Percentiles rank a stretch among this genome's conserved stretches.
Evolutionary conservation across 2,797 vertebrate genomes (phyloP).

Genomic region (Ara ararauna): DNA sequence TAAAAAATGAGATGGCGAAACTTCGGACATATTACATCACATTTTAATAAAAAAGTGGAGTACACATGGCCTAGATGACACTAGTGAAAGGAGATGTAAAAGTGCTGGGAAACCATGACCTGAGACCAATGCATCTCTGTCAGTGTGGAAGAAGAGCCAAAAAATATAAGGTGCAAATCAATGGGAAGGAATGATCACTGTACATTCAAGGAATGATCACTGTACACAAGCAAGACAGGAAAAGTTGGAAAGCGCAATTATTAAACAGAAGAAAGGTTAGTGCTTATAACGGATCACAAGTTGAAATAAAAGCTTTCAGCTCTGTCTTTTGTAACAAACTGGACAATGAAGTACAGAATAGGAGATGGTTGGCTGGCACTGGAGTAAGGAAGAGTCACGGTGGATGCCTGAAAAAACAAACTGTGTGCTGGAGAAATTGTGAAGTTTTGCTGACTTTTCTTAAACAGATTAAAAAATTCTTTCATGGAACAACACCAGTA

Average conservation of each 20-base stretch:
- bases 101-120: background rate
- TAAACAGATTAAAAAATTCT: background rate
- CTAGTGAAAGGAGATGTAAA: background rate
- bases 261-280: background rate
- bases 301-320: background rate
- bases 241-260: background rate
- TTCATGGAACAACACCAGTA: background rate
- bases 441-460: background rate
- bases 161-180: background rate
- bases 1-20: background rate
- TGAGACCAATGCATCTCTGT: background rate
- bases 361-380: background rate
- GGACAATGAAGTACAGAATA: background rate
- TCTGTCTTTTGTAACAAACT: background rate
- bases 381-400: background rate
- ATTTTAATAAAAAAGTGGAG: background rate
- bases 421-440: fast-evolving
- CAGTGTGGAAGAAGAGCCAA: background rate
- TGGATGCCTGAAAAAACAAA: background rate
- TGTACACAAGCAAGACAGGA: background rate
- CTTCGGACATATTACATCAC: background rate
- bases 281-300: background rate
- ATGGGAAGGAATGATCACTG: background rate
- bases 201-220: background rate
- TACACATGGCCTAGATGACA: background rate